Conservation (phyloP, 2,797 vertebrate genomes). For the Loriculus beryllinus region DNA sequence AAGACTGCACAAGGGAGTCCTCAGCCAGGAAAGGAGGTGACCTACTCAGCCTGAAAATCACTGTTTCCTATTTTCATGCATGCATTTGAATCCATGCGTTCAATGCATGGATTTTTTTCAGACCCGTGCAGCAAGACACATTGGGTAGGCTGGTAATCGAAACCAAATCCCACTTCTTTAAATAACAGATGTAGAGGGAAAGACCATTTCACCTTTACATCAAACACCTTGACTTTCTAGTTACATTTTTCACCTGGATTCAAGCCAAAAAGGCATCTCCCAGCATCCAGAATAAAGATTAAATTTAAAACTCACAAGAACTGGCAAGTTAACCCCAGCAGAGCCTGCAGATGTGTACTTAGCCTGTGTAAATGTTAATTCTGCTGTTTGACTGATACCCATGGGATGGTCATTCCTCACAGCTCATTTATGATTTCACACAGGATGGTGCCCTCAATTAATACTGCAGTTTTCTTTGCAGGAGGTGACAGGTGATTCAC, state of each 20-base stretch:
- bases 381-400: neutral
- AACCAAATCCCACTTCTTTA: neutral
- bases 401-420: neutral
- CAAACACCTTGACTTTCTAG: neutral
- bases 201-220: neutral
- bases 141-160: neutral
- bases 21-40: neutral
- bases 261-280: neutral
- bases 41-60: neutral
- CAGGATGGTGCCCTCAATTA: constrained; percentile 58
- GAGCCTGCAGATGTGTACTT: neutral
- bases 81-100: neutral
- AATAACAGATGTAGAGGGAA: neutral
- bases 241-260: neutral
- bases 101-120: neutral
- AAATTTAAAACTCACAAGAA: neutral
- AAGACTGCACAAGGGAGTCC: neutral
- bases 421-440: constrained; percentile 31
- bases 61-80: neutral
- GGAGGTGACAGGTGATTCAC: constrained; percentile 25
- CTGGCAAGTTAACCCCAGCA: neutral
- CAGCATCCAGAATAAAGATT: neutral
- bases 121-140: neutral
- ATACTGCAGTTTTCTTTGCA: neutral
- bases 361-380: constrained; percentile 2